Base-by-base conservation (phyloP, 2,888 invertebrate species). In the Cosmorhoe ocellata region DNA sequence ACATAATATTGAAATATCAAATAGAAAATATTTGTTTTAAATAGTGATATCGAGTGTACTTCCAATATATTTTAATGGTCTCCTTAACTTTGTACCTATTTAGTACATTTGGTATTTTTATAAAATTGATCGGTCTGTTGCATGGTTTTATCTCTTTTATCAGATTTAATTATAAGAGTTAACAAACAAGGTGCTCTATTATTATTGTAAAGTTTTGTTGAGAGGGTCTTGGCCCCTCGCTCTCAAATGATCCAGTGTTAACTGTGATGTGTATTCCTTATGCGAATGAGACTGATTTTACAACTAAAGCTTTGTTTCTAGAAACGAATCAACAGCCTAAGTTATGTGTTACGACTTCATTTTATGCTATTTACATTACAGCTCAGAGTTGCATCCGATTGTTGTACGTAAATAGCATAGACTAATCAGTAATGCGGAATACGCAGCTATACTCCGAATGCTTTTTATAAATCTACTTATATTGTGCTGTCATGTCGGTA, bases 281-380 rank as follows among this genome's bases (percentile, higher is more conserved):
- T 89, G 89, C 84, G 87, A 87, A 89, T 88, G 89, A 90, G 89
- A 90, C 89, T 90, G 89, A 90, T 88, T 90, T 90, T 86, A 86
- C 81, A 84, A 81, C 76, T 82, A 83, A 85, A 76, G 82, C 80
- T 87, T 85, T 81, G 79, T 81, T 81, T 79, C 75, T 81, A 81
- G 70, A 72, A 69, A 74, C 74, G 76, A 81, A 77, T 81, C 70
- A 63, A 66, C 71, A 76, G 77, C 76, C 79, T 77, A 74, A 73
- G 63, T 73, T 66, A 60, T 63, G 60, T 59, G 62, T 61, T 64
- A 64, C 51, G 67, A 63, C 58, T 65, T 61, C 51, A 41, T 40
- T 48, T 53, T 36, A 37, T 53, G 53, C 44, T 44, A 41, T 41
- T 51, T 48, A 47, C 47, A 30, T 31, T 33, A 31, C 47, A 52